Conservation (phyloP, 2,113 vertebrate species). For the Microcebus jonahi region DNA sequence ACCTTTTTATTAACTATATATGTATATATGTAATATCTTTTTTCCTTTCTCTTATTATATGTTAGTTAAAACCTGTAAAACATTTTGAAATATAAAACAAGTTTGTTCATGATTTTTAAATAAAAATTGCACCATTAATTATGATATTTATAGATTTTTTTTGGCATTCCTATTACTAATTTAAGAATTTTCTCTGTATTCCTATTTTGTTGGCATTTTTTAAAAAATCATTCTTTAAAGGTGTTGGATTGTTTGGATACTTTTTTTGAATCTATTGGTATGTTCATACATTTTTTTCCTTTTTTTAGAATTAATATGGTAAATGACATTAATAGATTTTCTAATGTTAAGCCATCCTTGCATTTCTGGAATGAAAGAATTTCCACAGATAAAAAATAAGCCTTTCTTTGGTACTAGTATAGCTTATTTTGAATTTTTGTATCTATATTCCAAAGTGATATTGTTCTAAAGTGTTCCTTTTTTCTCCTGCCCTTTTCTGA, state of each 20-base stretch:
- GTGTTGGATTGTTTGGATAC: neutral
- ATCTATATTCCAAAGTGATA: neutral
- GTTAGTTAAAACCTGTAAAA: neutral
- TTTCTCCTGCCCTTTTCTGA: neutral
- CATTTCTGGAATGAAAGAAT: neutral
- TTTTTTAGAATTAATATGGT: neutral
- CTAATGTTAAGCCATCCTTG: neutral
- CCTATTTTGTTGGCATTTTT: neutral
- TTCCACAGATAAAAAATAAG: neutral
- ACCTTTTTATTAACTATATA: neutral
- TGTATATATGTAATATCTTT: neutral
- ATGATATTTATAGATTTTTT: neutral
- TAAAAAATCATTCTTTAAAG: neutral
- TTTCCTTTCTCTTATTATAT: neutral
- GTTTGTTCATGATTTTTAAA: neutral
- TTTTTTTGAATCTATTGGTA: neutral
- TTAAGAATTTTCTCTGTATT: neutral
- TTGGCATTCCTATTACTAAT: neutral
- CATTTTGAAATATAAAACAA: neutral
- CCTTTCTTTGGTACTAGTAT: neutral
- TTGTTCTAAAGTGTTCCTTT: neutral
- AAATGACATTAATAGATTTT: neutral
- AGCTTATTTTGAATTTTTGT: neutral
- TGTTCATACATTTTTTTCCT: neutral
- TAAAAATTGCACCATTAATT: neutral